Conservation (phyloP, 2,113 vertebrate species). For the Bubo blakistoni region DNA sequence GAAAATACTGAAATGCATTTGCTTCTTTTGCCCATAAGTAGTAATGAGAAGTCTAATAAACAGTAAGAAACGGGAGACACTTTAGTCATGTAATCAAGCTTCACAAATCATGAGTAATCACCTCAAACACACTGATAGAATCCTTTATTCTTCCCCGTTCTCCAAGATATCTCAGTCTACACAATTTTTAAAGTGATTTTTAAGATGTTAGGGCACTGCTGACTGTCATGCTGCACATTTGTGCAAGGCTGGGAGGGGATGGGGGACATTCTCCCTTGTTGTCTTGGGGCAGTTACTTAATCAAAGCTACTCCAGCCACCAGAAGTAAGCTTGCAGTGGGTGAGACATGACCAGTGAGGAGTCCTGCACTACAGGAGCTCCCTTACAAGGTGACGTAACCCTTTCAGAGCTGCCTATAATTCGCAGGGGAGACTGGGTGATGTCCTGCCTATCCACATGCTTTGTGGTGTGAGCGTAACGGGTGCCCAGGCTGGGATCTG, state of each 20-base stretch:
- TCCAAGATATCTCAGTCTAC: not conserved
- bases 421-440: rapidly evolving
- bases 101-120: not conserved
- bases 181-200: not conserved
- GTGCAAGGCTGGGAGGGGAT: not conserved
- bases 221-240: rapidly evolving
- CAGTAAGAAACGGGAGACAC: not conserved
- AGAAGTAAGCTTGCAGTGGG: rapidly evolving
- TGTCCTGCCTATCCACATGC: not conserved
- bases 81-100: not conserved
- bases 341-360: rapidly evolving
- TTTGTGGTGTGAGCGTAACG: rapidly evolving
- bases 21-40: not conserved
- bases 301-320: not conserved
- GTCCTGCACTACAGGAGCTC: not conserved
- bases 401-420: not conserved
- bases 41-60: not conserved
- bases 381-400: not conserved
- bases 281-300: too few relatives aligned
- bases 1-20: not conserved
- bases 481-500: not conserved
- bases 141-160: not conserved
- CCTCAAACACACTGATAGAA: not conserved
- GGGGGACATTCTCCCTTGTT: rapidly evolving
- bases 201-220: not conserved